Percentiles rank a stretch among this genome's conserved stretches.
Conservation (phyloP, 1,140 invertebrate species). For the Aradophagus sp. region DNA sequence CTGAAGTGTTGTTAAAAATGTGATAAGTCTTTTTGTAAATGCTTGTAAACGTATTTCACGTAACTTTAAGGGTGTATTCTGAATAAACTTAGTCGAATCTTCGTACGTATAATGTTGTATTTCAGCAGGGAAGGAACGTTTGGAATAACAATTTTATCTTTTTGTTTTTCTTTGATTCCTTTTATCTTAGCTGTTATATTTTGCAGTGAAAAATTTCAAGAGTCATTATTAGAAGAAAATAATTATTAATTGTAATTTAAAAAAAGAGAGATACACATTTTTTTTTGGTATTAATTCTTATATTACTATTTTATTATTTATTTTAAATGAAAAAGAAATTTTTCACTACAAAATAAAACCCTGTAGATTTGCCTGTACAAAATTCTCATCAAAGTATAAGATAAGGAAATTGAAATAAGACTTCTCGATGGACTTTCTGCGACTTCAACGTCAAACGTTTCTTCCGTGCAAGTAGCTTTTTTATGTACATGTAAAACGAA, state of each 20-base stretch:
- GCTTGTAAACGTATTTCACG: slow-evolving; percentile 74
- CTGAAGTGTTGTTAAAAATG: slow-evolving; percentile 71
- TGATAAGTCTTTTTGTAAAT: slow-evolving; percentile 76
- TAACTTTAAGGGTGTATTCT: slow-evolving; percentile 66
- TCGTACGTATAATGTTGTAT: slow-evolving; percentile 64
- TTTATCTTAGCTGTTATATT: slow-evolving; percentile 15
- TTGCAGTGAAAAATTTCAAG: too few species aligned
- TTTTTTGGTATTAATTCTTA: too few species aligned
- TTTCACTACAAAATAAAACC: slow-evolving; percentile 32
- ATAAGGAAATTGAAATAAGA: slow-evolving; percentile 8
- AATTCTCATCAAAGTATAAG: slow-evolving; percentile 27
- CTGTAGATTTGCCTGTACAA: slow-evolving; percentile 31
- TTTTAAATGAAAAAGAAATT: slow-evolving; percentile 4
- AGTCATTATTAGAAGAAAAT: too few species aligned
- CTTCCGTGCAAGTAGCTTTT: slow-evolving; percentile 72
- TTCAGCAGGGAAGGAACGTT: slow-evolving; percentile 63
- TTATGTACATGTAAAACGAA: slow-evolving; percentile 71
- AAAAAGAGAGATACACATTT: too few species aligned
- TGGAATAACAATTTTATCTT: slow-evolving; percentile 15
- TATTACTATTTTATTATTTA: too few species aligned
- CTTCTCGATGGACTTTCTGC: slow-evolving; percentile 1
- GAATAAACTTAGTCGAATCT: slow-evolving; percentile 65
- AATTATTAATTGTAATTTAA: too few species aligned
- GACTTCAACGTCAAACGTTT: slow-evolving; percentile 51
- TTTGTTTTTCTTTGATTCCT: slow-evolving; percentile 3